Base-by-base conservation (phyloP, 1,140 invertebrate species). In the Drosophila repletoides region DNA sequence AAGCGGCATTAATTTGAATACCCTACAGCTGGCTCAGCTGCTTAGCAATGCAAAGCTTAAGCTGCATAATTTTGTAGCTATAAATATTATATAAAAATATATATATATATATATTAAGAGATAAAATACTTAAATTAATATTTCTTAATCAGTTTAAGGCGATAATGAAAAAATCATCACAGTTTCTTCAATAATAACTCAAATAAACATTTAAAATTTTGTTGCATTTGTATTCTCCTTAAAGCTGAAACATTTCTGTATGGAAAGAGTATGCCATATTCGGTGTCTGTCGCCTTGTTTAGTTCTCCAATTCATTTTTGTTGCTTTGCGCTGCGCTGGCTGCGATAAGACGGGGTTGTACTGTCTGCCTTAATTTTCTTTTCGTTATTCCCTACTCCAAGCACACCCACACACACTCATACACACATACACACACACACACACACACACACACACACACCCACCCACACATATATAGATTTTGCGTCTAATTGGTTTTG, bases 401-500 rank as follows among this genome's bases (percentile, higher is more conserved):
- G 19, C 31, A 38, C 45, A 10, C 17, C 15, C 55, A 26, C 55
- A 9, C 41, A 19, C 58, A 41, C 34, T 33, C 45, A 51, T 46
- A 31, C 48, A 38, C 10, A n/a, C 21, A 36, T 3, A 14, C 21
- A 10, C 29, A 6, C 34, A 10, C 17, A 10, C 49, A 12, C 5
- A 15, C 28, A 55, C 41, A 24, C 21, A 7, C 28, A 17, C 12
- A 17, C 26, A 22, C 29, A 38, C 5, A 19, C 19, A 48, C 26
- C 45, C 17, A 60, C 19, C 10, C 3, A 45, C 17, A 15, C 40
- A 38, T 24, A 53, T 55, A n/a, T n/a, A n/a, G n/a, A n/a, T n/a
- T n/a, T 64, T 64, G 15, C 38, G 17, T 56, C 66, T 69, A 69
- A 69, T 69, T 69, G 66, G 66, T 69, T 69, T 65, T 65, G 60